These are phyloP conservation scores for Rhombomys opimus DNA, from an alignment of 2,113 vertebrate genomes.

Conservation along the genomic window DNA sequence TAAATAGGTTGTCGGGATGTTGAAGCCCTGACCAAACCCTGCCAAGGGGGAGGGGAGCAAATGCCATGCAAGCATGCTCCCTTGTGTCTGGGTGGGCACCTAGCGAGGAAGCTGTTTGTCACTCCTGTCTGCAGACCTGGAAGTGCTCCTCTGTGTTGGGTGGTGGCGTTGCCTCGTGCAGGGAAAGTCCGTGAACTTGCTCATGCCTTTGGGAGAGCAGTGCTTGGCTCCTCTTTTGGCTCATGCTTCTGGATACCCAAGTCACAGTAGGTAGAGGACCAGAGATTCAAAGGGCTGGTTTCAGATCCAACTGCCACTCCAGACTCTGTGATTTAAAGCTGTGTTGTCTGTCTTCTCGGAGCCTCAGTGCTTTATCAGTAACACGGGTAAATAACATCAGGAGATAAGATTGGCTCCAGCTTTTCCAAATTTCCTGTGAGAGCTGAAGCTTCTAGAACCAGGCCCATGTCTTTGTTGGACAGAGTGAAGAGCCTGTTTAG, in stretches of 20 bases:
- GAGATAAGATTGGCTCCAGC: neutral
- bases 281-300: conserved; percentile 16
- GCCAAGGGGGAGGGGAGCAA: conserved; percentile 25
- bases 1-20: conserved; percentile 62
- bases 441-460: neutral
- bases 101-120: neutral
- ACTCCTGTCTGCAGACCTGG: neutral
- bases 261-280: neutral
- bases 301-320: neutral
- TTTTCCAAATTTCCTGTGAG: neutral
- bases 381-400: neutral
- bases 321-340: conserved; percentile 37
- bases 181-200: neutral
- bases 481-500: neutral
- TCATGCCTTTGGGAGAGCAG: neutral
- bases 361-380: neutral
- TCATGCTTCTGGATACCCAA: neutral
- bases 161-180: neutral
- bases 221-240: neutral
- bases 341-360: conserved; percentile 19
- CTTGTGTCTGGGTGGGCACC: neutral
- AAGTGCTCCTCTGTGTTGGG: neutral
- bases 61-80: neutral
- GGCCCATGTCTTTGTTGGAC: neutral
- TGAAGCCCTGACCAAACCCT: conserved; percentile 8